A percentile compares a stretch with the other conserved stretches of the same genome.
These are phyloP conservation scores for Microcebus murinus DNA, from an alignment of 2,113 vertebrate species.

Conservation along the genomic window DNA sequence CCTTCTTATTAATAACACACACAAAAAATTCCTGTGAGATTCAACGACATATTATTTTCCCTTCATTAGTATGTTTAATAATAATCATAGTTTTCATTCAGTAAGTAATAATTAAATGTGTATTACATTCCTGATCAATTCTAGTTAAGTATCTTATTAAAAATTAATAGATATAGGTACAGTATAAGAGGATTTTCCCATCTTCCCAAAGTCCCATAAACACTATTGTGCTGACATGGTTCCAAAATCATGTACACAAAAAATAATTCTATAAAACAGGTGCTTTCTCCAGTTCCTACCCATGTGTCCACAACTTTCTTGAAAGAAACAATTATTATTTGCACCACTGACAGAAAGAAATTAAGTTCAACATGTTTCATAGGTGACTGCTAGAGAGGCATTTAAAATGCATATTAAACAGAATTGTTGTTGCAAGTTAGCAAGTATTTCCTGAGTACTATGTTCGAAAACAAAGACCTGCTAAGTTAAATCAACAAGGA, in stretches of 20 bases:
- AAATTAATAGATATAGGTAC: neutral
- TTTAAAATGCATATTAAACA: conserved; percentile 21
- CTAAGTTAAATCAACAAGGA: neutral
- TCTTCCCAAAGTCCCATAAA: conserved; percentile 22
- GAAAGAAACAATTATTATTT: conserved; percentile 50
- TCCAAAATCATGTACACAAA: conserved; percentile 28
- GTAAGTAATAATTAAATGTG: neutral
- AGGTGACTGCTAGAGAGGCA: neutral
- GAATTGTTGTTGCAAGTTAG: neutral
- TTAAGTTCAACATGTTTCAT: conserved; percentile 23
- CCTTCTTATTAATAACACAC: neutral
- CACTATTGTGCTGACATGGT: neutral
- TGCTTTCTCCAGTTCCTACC: neutral
- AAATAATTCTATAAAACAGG: neutral
- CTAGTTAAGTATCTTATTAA: conserved; percentile 23
- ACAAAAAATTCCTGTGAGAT: neutral
- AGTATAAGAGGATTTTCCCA: neutral
- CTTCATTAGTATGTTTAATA: neutral
- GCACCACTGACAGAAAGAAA: neutral
- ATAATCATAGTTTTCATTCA: conserved; percentile 27
- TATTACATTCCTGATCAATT: neutral
- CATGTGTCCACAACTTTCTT: neutral
- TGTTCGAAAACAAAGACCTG: neutral
- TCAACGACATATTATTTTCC: neutral
- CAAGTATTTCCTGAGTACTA: conserved; percentile 12